Conservation (phyloP, 2,888 invertebrate genomes). For the Ischnura elegans region DNA sequence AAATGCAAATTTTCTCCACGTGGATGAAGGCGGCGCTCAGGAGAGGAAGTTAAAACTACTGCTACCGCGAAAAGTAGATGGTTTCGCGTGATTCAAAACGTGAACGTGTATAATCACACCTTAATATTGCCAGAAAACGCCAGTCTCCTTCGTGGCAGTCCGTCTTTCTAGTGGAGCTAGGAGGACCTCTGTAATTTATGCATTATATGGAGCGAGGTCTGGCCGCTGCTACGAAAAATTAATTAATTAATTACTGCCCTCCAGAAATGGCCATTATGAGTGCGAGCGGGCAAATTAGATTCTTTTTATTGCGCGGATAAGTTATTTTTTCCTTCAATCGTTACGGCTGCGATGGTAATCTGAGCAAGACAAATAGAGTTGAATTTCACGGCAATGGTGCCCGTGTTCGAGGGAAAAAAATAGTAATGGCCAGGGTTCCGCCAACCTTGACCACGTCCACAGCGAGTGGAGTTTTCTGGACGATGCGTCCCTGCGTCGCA, state of each 20-base stretch:
- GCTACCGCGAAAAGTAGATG: not conserved
- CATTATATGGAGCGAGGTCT: not conserved
- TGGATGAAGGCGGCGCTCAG: not conserved
- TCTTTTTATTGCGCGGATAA: slow-evolving; percentile 5
- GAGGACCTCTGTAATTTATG: not conserved
- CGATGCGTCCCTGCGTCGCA: not conserved
- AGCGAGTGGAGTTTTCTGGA: not conserved
- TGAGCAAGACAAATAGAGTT: slow-evolving; percentile 34
- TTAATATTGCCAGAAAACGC: too few relatives aligned
- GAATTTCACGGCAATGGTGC: not conserved
- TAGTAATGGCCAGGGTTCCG: not conserved
- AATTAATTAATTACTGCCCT: not conserved
- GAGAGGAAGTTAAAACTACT: not conserved
- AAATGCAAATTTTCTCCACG: not conserved
- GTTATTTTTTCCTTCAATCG: not conserved
- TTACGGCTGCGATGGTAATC: slow-evolving; percentile 16
- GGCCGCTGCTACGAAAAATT: not conserved
- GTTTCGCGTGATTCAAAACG: not conserved
- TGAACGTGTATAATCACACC: not conserved
- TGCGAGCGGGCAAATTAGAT: not conserved
- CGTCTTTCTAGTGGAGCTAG: too few relatives aligned
- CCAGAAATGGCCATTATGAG: not conserved
- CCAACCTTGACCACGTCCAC: not conserved
- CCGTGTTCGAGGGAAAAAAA: not conserved
- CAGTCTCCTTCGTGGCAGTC: too few relatives aligned